A percentile compares a stretch with the other conserved stretches of the same genome.
These are phyloP conservation scores for Sebastes steindachneri DNA, from an alignment of 2,797 vertebrate genomes.

Conservation along the genomic window DNA sequence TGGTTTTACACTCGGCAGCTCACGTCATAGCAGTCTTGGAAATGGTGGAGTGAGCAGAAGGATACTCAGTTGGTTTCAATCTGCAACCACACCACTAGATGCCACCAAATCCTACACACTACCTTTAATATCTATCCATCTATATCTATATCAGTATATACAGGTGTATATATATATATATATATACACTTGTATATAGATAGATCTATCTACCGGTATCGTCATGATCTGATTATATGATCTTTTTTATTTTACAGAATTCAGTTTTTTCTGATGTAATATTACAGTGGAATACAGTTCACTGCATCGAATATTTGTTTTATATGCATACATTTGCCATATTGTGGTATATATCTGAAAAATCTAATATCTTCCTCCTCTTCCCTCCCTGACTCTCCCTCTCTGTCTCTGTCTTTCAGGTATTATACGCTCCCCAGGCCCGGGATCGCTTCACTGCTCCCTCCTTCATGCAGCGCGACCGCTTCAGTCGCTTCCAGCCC, in stretches of 20 bases:
- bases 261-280: too few relatives aligned
- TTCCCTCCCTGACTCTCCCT: neutral
- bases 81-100: too few relatives aligned
- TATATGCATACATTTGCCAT: neutral
- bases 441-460: slow-evolving; percentile 85
- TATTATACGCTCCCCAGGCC: slow-evolving; percentile 84
- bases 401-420: slow-evolving; percentile 50
- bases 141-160: too few relatives aligned
- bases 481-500: slow-evolving; percentile 94
- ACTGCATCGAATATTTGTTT: neutral
- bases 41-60: too few relatives aligned
- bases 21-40: too few relatives aligned
- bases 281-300: neutral
- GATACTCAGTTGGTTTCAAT: too few relatives aligned
- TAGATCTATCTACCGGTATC: neutral
- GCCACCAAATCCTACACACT: too few relatives aligned
- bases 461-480: slow-evolving; percentile 91
- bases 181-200: neutral
- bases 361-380: neutral
- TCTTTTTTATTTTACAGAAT: neutral
- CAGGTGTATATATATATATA: neutral
- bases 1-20: too few relatives aligned
- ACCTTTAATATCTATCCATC: too few relatives aligned
- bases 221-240: neutral
- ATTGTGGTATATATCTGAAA: neutral